A percentile compares a stretch with the other conserved stretches of the same genome.
These are phyloP conservation scores for Centruroides vittatus DNA, from an alignment of 1,140 invertebrate species.

Conservation along the genomic window DNA sequence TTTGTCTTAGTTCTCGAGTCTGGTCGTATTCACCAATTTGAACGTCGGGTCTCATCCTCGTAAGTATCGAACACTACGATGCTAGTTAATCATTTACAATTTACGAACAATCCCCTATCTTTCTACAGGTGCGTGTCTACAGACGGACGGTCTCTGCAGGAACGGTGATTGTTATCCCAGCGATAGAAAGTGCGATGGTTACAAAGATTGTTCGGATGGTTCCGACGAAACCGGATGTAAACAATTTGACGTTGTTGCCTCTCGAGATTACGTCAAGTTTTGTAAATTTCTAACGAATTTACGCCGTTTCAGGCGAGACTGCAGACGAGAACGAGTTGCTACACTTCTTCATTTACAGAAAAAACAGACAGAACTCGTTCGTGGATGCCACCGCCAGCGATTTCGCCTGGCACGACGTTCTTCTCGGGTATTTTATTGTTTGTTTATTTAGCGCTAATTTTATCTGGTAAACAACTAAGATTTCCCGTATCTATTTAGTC, in stretches of 20 bases:
- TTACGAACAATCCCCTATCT: too few species aligned
- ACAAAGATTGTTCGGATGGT: constrained; percentile 28
- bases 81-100: too few species aligned
- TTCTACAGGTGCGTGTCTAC: too few species aligned
- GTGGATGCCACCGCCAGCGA: constrained; percentile 31
- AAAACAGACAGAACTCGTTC: constrained; percentile 23
- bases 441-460: background rate
- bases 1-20: constrained; percentile 21
- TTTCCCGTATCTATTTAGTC: background rate
- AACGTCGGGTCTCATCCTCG: constrained; percentile 2
- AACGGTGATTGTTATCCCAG: constrained; percentile 25
- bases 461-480: too few species aligned
- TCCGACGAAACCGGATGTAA: constrained; percentile 34
- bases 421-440: constrained; percentile 10
- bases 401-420: constrained; percentile 31
- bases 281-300: background rate
- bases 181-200: constrained; percentile 29
- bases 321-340: too few species aligned
- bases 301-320: too few species aligned
- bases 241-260: constrained; percentile 4
- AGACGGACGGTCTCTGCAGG: constrained; percentile 20
- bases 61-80: background rate
- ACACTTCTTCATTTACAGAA: constrained; percentile 21
- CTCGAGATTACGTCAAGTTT: background rate
- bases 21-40: constrained; percentile 33